These are phyloP conservation scores for Percopsis transmontana DNA, from an alignment of 2,113 vertebrate genomes.

Conservation along the genomic window DNA sequence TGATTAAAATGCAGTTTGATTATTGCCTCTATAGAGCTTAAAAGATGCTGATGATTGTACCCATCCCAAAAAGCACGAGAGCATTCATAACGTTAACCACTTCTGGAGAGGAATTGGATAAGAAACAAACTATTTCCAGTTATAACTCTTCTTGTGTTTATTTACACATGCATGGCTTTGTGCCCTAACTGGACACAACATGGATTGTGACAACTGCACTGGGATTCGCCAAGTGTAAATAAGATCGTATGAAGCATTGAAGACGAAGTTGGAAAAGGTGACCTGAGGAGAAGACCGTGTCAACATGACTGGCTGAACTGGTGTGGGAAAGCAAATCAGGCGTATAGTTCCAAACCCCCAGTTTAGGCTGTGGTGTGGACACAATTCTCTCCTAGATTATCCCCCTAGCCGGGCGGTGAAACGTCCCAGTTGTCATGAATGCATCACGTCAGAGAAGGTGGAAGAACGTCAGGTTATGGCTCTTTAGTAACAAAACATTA, in stretches of 20 bases:
- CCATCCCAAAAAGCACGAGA: no score
- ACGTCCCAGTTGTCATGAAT: conserved; percentile 25
- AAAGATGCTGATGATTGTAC: no score
- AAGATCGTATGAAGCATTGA: not conserved
- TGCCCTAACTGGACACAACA: not conserved
- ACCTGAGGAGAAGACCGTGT: not conserved
- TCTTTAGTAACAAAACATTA: conserved; percentile 81
- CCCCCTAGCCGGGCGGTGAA: conserved; percentile 27
- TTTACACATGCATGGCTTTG: not conserved
- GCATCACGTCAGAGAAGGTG: conserved; percentile 16
- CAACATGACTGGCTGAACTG: not conserved
- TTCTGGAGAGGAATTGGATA: not conserved
- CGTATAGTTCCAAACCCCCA: conserved; percentile 13
- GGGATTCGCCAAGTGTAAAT: not conserved
- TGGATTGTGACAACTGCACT: not conserved
- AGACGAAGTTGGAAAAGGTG: not conserved
- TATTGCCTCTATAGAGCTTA: no score
- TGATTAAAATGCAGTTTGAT: no score
- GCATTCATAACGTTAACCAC: no score
- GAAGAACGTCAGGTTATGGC: conserved; percentile 78
- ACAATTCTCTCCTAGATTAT: conserved; percentile 13
- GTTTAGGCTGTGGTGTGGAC: conserved; percentile 13
- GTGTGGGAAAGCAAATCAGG: not conserved
- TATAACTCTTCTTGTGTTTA: not conserved
- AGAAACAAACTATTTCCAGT: not conserved